These are phyloP conservation scores for Acrobeloides nanus DNA, from an alignment of 2,888 invertebrate species.

Conservation along the genomic window DNA sequence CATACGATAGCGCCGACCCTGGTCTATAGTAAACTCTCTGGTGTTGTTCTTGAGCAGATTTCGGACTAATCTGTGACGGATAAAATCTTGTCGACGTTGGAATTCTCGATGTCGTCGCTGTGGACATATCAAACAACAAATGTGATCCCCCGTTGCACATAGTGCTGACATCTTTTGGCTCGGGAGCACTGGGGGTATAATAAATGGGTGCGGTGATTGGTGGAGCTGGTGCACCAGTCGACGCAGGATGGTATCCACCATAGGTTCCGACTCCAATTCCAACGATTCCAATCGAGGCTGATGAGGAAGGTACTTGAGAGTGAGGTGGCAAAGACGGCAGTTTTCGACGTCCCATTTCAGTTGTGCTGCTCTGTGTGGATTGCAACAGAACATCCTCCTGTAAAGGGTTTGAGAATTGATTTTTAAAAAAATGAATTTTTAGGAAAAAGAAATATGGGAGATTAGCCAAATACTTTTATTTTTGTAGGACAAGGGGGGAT, in stretches of 20 bases:
- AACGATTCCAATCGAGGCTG: no score
- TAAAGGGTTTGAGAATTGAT: constrained; percentile 3
- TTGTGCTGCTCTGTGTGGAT: constrained; percentile 12
- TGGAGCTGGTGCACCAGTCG: not conserved
- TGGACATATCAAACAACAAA: no score
- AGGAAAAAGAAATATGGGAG: no score
- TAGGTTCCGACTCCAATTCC: no score
- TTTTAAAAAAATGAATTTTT: no score
- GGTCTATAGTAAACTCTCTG: constrained; percentile 8
- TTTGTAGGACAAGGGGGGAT: no score
- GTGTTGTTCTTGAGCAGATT: constrained; percentile 1
- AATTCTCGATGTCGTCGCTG: not conserved
- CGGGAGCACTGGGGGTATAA: constrained; percentile 30
- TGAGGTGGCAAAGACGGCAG: constrained; percentile 43
- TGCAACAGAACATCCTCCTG: constrained; percentile 26
- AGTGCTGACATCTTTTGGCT: constrained; percentile 13
- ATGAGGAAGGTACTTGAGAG: no score
- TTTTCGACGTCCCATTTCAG: constrained; percentile 49
- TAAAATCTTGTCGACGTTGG: not conserved
- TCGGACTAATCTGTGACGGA: constrained; percentile 14
- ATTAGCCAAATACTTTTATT: no score
- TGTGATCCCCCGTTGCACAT: constrained; percentile 2
- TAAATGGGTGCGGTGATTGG: constrained; percentile 19
- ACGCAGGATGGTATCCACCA: constrained; percentile 18
- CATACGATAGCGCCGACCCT: constrained; percentile 1